These are phyloP conservation scores for Macrochelys suwanniensis DNA, from an alignment of 2,797 vertebrate genomes.

Conservation along the genomic window DNA sequence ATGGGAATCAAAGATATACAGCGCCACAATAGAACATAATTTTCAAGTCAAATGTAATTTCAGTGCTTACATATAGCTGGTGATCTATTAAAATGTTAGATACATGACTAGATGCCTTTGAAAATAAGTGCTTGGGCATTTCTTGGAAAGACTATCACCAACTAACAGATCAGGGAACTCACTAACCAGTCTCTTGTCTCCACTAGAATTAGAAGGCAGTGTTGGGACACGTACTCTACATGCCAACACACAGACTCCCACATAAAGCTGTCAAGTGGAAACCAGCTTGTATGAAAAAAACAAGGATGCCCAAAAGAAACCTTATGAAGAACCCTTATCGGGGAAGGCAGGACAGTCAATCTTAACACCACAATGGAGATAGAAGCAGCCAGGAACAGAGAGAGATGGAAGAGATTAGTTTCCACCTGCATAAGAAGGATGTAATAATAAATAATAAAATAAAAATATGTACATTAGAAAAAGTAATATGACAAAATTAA, in stretches of 20 bases:
- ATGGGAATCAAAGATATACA: neutral
- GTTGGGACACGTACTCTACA: neutral
- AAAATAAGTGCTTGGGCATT: neutral
- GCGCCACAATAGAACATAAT: neutral
- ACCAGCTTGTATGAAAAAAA: neutral
- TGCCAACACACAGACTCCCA: neutral
- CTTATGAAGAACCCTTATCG: neutral
- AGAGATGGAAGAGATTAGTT: neutral
- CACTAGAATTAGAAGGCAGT: neutral
- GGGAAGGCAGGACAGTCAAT: neutral
- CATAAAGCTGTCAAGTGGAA: neutral
- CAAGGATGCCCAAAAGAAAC: neutral
- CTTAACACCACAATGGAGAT: neutral
- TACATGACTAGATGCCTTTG: neutral
- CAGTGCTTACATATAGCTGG: neutral
- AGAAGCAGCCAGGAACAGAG: neutral
- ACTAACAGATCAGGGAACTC: neutral
- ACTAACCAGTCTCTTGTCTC: neutral
- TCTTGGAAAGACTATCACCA: neutral
- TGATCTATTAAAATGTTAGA: neutral
- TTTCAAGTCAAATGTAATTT: neutral
- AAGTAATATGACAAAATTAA: neutral
- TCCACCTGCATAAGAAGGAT: neutral
- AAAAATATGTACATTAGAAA: neutral
- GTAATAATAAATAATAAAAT: neutral